phyloP scores from a whole-genome alignment of 2,888 invertebrate species.

The Ectobius pallidus region DNA sequence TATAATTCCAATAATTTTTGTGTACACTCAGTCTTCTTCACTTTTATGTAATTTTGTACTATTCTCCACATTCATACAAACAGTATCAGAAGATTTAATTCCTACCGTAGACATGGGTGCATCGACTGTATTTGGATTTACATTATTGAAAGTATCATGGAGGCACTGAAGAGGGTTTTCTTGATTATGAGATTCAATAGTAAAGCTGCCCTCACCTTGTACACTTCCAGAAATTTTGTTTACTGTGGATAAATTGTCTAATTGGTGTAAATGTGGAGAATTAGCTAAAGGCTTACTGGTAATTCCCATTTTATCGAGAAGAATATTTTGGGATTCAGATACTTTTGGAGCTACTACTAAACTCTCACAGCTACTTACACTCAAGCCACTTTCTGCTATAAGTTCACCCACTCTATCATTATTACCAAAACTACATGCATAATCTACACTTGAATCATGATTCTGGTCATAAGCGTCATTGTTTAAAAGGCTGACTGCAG shows the following conservation, averaged over 20 bases:
- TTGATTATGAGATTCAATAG: background rate
- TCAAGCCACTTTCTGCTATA: background rate
- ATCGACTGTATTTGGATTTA: background rate
- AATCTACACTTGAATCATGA: background rate
- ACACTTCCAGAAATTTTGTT: background rate
- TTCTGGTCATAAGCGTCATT: background rate
- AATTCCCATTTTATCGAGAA: background rate
- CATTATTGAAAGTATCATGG: background rate
- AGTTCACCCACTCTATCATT: background rate
- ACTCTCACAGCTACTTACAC: constrained; percentile 9
- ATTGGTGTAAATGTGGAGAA: background rate
- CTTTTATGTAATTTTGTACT: background rate
- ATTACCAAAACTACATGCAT: background rate
- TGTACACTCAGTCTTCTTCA: background rate
- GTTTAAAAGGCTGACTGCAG: background rate
- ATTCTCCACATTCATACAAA: background rate
- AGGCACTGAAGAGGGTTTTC: constrained; percentile 21
- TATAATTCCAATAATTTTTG: too few relatives aligned
- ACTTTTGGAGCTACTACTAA: background rate
- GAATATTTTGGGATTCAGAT: background rate
- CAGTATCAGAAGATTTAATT: background rate
- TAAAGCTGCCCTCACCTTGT: background rate
- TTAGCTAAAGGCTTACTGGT: background rate
- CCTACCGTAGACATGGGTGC: background rate
- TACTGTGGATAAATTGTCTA: background rate